A percentile compares a stretch with the other conserved stretches of the same genome.
These are phyloP conservation scores for Pteronotus mesoamericanus DNA, from an alignment of 2,797 vertebrate species.

Conservation along the genomic window DNA sequence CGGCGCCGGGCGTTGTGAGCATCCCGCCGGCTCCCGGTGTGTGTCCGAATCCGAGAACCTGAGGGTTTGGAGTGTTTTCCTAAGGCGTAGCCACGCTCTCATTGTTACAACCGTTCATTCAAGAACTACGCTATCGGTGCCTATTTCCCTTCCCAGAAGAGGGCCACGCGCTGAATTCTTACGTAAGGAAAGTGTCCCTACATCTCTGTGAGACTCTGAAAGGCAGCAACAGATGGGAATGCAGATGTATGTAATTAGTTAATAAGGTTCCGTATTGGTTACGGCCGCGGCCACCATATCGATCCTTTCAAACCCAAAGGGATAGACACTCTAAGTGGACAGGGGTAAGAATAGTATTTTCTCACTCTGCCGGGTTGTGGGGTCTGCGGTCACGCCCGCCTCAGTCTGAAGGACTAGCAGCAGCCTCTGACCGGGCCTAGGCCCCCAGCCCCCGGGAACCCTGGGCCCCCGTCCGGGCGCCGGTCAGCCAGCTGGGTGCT, in stretches of 20 bases:
- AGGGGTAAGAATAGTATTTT: accelerated
- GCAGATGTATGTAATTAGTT: accelerated
- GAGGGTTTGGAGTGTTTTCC: neutral
- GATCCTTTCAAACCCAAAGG: neutral
- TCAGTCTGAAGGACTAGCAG: accelerated
- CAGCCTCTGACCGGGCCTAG: accelerated
- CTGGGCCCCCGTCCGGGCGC: accelerated
- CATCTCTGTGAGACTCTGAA: neutral
- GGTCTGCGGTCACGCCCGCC: accelerated
- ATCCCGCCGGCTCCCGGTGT: accelerated
- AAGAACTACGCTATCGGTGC: accelerated
- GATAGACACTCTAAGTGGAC: too few species aligned
- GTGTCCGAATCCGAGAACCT: neutral
- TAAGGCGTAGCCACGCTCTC: neutral
- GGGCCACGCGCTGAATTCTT: neutral
- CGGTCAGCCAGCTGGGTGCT: accelerated
- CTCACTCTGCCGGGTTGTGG: neutral
- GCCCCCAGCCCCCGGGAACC: accelerated
- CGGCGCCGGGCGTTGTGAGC: accelerated
- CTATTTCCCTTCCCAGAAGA: neutral
- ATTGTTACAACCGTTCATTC: neutral
- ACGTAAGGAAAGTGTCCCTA: neutral
- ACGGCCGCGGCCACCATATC: neutral
- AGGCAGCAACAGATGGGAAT: neutral
- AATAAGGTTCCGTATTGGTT: neutral